These are phyloP conservation scores for Tridacna crocea DNA, from an alignment of 2,888 invertebrate genomes.

Conservation along the genomic window DNA sequence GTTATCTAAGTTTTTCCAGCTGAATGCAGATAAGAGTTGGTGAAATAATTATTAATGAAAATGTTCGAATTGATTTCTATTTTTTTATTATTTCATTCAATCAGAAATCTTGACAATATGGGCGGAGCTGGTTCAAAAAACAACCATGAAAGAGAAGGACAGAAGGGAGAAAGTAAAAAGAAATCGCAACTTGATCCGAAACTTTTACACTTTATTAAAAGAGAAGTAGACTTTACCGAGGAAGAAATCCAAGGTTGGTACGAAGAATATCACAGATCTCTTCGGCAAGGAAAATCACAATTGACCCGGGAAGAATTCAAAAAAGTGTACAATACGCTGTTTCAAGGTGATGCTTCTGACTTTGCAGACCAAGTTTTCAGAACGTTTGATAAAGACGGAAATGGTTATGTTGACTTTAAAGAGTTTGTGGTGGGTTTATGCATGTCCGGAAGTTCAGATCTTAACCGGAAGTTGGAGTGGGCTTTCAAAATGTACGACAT, in stretches of 20 bases:
- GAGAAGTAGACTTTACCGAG: constrained; percentile 57
- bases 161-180: background rate
- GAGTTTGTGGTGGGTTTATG: constrained; percentile 67
- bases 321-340: constrained; percentile 51
- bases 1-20: too few relatives aligned
- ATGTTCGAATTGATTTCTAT: too few relatives aligned
- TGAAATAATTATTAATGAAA: too few relatives aligned
- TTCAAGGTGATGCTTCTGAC: constrained; percentile 47
- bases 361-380: constrained; percentile 56
- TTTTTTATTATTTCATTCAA: too few relatives aligned
- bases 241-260: constrained; percentile 66
- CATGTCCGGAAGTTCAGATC: constrained; percentile 59
- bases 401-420: constrained; percentile 54
- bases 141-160: background rate
- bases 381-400: constrained; percentile 47
- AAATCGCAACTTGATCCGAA: background rate
- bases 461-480: constrained; percentile 61
- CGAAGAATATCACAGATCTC: constrained; percentile 44
- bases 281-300: constrained; percentile 25
- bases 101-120: background rate
- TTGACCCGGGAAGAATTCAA: constrained; percentile 50
- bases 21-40: too few relatives aligned
- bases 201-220: background rate
- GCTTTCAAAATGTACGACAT: constrained; percentile 67
- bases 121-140: constrained; percentile 1